These are phyloP conservation scores for Diorhabda elongata DNA, from an alignment of 1,140 invertebrate species.

Conservation along the genomic window DNA sequence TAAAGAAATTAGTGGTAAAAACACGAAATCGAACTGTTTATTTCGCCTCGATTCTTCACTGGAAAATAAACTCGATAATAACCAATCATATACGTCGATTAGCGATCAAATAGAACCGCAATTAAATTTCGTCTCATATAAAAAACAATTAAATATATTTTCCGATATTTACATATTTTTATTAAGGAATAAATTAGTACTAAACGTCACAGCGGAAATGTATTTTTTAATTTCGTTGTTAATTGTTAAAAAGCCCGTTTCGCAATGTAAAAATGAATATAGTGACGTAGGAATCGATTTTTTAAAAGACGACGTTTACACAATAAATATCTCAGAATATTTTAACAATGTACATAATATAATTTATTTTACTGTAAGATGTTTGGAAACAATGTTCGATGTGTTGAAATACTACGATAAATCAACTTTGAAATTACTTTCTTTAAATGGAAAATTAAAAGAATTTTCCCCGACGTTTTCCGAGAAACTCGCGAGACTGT, in stretches of 20 bases:
- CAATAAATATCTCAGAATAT: conserved; percentile 20
- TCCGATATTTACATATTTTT: conserved; percentile 49
- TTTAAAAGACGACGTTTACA: conserved; percentile 19
- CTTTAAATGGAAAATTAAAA: conserved; percentile 52
- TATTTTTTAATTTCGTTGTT: conserved; percentile 57
- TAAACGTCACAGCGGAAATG: conserved; percentile 57
- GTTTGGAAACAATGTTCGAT: conserved; percentile 48
- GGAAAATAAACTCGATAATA: no score
- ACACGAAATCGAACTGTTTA: background rate
- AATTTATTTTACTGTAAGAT: conserved; percentile 57
- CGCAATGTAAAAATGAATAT: conserved; percentile 10
- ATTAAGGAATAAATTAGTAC: conserved; percentile 50
- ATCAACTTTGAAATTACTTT: conserved; percentile 52
- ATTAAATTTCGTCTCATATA: conserved; percentile 45
- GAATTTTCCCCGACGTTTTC: conserved; percentile 51
- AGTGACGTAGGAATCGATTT: conserved; percentile 22
- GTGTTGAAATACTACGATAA: conserved; percentile 54
- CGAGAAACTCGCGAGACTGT: conserved; percentile 38
- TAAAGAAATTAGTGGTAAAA: conserved; percentile 22
- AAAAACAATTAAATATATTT: conserved; percentile 47
- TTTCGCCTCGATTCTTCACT: no score
- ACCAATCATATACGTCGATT: no score
- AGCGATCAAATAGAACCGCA: conserved; percentile 37
- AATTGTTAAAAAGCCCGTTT: conserved; percentile 28
- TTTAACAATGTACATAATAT: conserved; percentile 54